Evolutionary conservation across 2,113 vertebrate genomes (phyloP).

Genomic region (Caretta caretta): DNA sequence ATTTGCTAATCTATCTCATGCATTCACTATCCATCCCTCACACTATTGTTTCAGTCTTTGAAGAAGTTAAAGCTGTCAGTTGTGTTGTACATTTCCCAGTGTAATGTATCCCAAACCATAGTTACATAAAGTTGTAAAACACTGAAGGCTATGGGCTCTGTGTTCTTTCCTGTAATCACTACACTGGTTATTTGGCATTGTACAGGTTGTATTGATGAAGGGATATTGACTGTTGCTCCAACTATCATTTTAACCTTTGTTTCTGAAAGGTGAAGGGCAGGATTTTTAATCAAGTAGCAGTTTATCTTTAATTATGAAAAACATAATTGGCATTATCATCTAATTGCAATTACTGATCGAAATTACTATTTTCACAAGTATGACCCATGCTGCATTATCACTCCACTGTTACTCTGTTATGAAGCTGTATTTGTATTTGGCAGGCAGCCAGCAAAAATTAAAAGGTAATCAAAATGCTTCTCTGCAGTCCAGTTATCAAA

Average conservation of each 20-base stretch:
- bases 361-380: conserved; percentile 75
- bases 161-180: conserved; percentile 24
- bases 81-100: not conserved
- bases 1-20: conserved; percentile 19
- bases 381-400: conserved; percentile 69
- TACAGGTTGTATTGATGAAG: conserved; percentile 37
- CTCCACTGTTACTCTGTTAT: conserved; percentile 63
- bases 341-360: conserved; percentile 77
- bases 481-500: conserved; percentile 65
- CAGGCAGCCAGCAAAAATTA: conserved; percentile 71
- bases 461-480: conserved; percentile 71
- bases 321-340: conserved; percentile 80
- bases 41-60: not conserved
- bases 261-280: conserved; percentile 76
- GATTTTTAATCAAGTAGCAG: conserved; percentile 76
- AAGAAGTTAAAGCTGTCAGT: conserved; percentile 3
- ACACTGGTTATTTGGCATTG: conserved; percentile 56
- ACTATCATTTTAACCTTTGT: conserved; percentile 71
- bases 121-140: conserved; percentile 25
- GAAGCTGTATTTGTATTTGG: conserved; percentile 66
- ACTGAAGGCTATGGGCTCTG: conserved; percentile 18
- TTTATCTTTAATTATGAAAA: conserved; percentile 82
- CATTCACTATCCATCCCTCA: not conserved
- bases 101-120: not conserved
- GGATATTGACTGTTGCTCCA: conserved; percentile 35